Percentiles rank a stretch among this genome's conserved stretches.
phyloP scores from a whole-genome alignment of 2,888 invertebrate species.

The Tetragonisca angustula region DNA sequence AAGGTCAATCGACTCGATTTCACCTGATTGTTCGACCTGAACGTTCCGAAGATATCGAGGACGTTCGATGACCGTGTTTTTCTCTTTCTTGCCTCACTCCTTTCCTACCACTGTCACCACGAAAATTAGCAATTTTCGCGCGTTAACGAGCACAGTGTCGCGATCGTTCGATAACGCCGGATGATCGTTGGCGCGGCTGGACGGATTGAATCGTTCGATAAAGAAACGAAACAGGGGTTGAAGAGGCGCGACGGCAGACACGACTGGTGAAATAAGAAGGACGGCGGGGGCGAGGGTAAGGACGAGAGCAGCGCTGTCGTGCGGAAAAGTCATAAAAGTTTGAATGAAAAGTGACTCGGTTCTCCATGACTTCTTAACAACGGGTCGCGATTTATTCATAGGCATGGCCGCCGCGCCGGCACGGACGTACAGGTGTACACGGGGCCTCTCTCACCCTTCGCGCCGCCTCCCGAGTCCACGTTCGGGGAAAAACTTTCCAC shows the following conservation, averaged over 20 bases:
- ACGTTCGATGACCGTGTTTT: not conserved
- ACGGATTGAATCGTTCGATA: constrained; percentile 42
- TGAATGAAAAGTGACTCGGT: constrained; percentile 72
- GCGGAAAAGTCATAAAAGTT: constrained; percentile 69
- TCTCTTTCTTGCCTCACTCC: not conserved
- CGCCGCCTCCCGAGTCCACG: constrained; percentile 3
- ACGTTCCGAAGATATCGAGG: constrained; percentile 8
- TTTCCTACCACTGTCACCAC: constrained; percentile 14
- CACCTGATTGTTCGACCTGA: constrained; percentile 18
- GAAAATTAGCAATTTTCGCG: constrained; percentile 61
- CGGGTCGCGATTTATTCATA: constrained; percentile 70
- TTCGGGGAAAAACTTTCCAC: constrained; percentile 56
- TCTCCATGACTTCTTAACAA: constrained; percentile 71
- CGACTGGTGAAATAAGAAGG: constrained; percentile 5
- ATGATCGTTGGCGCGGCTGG: constrained; percentile 28
- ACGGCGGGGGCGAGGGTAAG: constrained; percentile 5
- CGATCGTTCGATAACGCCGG: constrained; percentile 24
- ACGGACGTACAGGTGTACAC: constrained; percentile 38
- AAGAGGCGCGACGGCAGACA: not conserved
- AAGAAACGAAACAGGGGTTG: constrained; percentile 23
- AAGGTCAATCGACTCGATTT: constrained; percentile 41
- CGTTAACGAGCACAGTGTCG: not conserved
- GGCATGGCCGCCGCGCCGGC: constrained; percentile 53
- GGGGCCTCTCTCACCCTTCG: not conserved
- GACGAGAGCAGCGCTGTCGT: constrained; percentile 36